Conservation (phyloP, 2,797 vertebrate genomes). For the Pseudomugil tenellus region DNA sequence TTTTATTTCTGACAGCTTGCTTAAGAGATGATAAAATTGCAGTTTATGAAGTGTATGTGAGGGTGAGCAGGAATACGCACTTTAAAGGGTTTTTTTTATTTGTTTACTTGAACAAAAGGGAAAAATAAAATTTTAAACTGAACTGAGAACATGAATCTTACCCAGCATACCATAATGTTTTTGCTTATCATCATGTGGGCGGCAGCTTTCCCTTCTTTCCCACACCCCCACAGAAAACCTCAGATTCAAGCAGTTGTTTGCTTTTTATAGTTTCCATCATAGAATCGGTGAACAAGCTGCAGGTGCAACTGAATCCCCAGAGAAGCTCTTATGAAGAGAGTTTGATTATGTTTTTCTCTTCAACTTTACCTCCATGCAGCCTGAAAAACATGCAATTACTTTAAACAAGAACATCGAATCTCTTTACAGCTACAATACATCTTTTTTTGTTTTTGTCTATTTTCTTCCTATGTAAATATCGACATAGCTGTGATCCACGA, state of each 20-base stretch:
- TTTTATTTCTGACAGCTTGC: constrained; percentile 15
- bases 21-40: not conserved
- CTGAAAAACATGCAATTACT: constrained; percentile 41
- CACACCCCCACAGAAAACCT: constrained; percentile 16
- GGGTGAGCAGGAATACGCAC: not conserved
- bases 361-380: constrained; percentile 8
- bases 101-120: not conserved
- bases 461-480: constrained; percentile 64
- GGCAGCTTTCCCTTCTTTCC: constrained; percentile 3
- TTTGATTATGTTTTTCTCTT: not conserved
- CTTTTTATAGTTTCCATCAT: not conserved
- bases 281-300: constrained; percentile 12
- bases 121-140: not conserved
- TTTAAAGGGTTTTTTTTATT: not conserved
- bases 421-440: constrained; percentile 9
- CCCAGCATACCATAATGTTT: not conserved
- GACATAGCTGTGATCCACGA: constrained; percentile 8
- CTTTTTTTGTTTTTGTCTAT: too few species aligned
- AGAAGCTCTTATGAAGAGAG: not conserved
- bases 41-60: not conserved
- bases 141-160: too few species aligned
- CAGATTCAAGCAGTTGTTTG: constrained; percentile 9
- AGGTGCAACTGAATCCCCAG: constrained; percentile 8
- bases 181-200: not conserved
- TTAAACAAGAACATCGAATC: constrained; percentile 13